Conservation (phyloP, 2,888 invertebrate genomes). For the Nemoura dubitans region DNA sequence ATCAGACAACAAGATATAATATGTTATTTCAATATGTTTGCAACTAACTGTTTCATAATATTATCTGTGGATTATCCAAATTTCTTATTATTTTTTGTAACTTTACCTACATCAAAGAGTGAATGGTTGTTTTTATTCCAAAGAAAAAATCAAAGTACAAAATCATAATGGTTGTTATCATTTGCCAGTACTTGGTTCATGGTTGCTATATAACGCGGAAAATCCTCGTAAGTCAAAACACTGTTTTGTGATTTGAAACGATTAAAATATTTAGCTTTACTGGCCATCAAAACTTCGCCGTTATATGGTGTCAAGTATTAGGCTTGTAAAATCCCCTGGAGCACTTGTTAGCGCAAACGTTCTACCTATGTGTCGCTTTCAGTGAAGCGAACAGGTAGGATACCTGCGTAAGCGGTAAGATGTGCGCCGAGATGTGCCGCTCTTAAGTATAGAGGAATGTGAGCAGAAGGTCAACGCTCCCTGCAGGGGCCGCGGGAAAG, state of each 20-base stretch:
- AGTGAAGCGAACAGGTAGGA: neutral
- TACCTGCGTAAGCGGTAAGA: neutral
- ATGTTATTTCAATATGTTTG: too few species aligned
- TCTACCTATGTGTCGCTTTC: neutral
- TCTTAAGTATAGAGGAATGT: neutral
- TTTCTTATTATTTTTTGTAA: too few species aligned
- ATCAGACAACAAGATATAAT: too few species aligned
- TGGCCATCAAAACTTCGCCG: neutral
- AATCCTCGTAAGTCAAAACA: too few species aligned
- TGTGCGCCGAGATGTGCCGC: neutral
- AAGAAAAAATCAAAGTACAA: neutral
- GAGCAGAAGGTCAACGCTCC: neutral
- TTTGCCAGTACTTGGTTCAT: too few species aligned
- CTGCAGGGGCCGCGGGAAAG: neutral
- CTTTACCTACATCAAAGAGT: too few species aligned
- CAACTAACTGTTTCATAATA: too few species aligned
- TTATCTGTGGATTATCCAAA: too few species aligned
- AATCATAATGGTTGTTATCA: neutral
- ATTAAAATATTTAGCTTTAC: too few species aligned
- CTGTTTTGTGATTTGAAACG: too few species aligned
- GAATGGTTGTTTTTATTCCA: too few species aligned
- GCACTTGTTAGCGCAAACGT: neutral
- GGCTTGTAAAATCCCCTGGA: neutral
- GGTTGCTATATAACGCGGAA: too few species aligned
- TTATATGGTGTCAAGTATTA: conserved; percentile 7